Base-by-base conservation (phyloP, 2,797 vertebrate genomes). In the Acrossocheilus fasciatus region DNA sequence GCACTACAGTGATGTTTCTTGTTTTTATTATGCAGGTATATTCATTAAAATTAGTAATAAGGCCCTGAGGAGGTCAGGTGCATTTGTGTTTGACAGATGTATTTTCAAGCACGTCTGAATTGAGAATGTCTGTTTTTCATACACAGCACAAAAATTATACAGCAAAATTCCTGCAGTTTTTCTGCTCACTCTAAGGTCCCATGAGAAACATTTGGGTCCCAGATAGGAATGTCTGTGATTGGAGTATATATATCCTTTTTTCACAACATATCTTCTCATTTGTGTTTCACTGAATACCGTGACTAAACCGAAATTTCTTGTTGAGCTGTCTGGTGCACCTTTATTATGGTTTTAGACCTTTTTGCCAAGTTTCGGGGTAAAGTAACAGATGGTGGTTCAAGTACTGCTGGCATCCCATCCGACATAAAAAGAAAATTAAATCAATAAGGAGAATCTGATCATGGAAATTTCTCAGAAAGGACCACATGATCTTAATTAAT, bases 271-370 rank as follows among this genome's bases (percentile, higher is more conserved):
- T n/a, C 14, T 64, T 23, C 39, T 64, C 4, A 14, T 80, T 62
- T 64, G 57, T 43, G 64, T 80, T 64, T 47, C 23, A 1, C 18
- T 66, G 23, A 64, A 26, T 64, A 45, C 20, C 6, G 18, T 57
- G 20, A n/a, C 75, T 57, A 79, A 64, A 79, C 43, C n/a, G 1
- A 59, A 41, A 59, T 41, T 23, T n/a, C 34, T 77, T 0, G 1
- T 26, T 59, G 54, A 17, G 76, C 41, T 47, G 59, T 17, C 78
- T 30, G 59, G 26, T 80, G 59, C 26, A 45, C 78, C 62, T 68
- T 68, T 10, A 81, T 81, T 66, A 81, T 14, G 26, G 62, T 68
- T 50, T 81, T 68, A 81, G 62, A 66, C 59, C 23, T 34, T 80
- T 80, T 26, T 4, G 59, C 17, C 41, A 66, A 81, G 78, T 68